Conservation (phyloP, 2,113 vertebrate genomes). For the Salvelinus alpinus region DNA sequence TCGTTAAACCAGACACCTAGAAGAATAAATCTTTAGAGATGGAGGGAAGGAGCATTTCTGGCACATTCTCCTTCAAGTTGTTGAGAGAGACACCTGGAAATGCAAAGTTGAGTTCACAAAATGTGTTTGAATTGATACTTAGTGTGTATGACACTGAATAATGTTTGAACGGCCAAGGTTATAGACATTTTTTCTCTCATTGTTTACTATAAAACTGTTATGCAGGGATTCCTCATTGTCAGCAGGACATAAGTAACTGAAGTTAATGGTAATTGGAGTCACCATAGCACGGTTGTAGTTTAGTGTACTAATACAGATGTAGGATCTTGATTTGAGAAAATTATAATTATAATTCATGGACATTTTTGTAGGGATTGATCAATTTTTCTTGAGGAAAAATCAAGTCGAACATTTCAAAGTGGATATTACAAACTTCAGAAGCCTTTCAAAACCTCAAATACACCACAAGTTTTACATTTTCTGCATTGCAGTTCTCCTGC, state of each 20-base stretch:
- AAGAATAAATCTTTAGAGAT: conserved; percentile 70
- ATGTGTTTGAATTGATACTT: neutral
- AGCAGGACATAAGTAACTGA: neutral
- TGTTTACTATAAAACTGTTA: too few species aligned
- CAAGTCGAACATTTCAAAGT: too few species aligned
- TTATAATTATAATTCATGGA: too few species aligned
- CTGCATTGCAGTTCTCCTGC: too few species aligned
- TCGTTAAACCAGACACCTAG: conserved; percentile 71
- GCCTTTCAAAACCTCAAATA: too few species aligned
- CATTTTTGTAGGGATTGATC: too few species aligned
- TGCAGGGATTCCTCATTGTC: too few species aligned
- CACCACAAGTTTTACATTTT: too few species aligned
- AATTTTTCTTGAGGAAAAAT: too few species aligned
- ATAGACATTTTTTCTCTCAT: neutral
- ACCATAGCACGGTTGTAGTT: conserved; percentile 7
- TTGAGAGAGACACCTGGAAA: neutral
- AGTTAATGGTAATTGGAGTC: conserved; percentile 23
- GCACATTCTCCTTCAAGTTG: conserved; percentile 17
- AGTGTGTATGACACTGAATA: neutral
- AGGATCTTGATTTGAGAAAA: too few species aligned
- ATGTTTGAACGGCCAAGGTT: neutral
- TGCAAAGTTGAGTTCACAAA: neutral
- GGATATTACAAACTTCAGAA: too few species aligned
- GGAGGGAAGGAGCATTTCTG: conserved; percentile 18
- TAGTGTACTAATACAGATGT: conserved; percentile 11